These are phyloP conservation scores for Eulithis testata DNA, from an alignment of 2,888 invertebrate species.

Conservation along the genomic window DNA sequence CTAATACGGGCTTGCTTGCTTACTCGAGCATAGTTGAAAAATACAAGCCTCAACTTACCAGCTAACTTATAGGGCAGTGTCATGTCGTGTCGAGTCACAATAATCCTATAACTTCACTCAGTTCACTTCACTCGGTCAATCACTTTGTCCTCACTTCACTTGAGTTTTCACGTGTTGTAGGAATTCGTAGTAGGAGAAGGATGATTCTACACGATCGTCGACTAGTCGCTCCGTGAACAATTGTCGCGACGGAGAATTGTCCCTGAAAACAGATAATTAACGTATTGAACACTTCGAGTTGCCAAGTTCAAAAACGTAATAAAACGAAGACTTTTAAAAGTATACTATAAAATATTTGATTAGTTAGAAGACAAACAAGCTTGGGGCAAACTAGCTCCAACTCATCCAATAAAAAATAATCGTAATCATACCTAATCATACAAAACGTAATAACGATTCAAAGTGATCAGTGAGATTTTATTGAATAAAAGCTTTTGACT, in stretches of 20 bases:
- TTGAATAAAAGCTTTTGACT: too few species aligned
- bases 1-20: too few species aligned
- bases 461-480: too few species aligned
- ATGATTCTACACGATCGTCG: conserved; percentile 97
- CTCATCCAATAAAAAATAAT: too few species aligned
- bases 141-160: conserved; percentile 88
- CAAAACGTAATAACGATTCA: too few species aligned
- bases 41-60: neutral
- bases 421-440: too few species aligned
- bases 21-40: neutral
- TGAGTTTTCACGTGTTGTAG: conserved; percentile 96
- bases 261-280: conserved; percentile 84
- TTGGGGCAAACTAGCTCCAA: too few species aligned
- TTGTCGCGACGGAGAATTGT: conserved; percentile 93
- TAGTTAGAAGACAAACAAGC: neutral
- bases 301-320: too few species aligned
- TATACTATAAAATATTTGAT: too few species aligned
- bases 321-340: too few species aligned
- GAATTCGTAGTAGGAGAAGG: conserved; percentile 99
- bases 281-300: too few species aligned
- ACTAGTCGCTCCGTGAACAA: conserved; percentile 94
- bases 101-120: conserved; percentile 26
- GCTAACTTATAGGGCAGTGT: conserved; percentile 26
- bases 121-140: conserved; percentile 28
- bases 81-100: conserved; percentile 22